Evolutionary conservation across 2,797 vertebrate genomes (phyloP), one percentile per base, ranked within the genome.

Genomic region (Hipposideros larvatus): DNA sequence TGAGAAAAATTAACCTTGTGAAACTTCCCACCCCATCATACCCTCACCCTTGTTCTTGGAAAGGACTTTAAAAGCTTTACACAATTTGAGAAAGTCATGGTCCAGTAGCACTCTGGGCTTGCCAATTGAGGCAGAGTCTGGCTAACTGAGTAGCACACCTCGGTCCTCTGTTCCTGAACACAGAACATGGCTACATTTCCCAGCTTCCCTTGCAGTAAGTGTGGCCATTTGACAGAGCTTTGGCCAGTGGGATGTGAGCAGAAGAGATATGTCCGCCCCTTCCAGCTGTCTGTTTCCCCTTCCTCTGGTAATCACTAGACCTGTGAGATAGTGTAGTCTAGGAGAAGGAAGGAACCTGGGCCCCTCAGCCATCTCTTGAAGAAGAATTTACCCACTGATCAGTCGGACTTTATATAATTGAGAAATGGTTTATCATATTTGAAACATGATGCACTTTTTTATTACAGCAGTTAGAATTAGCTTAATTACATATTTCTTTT

Each of bases 401-500:
- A 83, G 41, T 78, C 16, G 87, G 55, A 75, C 15, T 82, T 86
- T 28, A 57, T 66, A 59, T 70, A 11, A 89, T 51, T 51, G 14
- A 71, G 37, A 86, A 74, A 77, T 82, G 28, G 48, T 68, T 92
- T 74, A 26, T 68, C 31, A 28, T 71, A 74, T 68, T 79, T 84
- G 41, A 89, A 51, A 10, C 2, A 83, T 53, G 51, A 85, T 77
- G 15, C 1, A 71, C 26, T 63, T 71, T 65, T 88, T 59, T 31
- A 31, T 66, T 34, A 68, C 0, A 91, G 57, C 43, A 94, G 37
- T 43, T 92, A 66, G 77, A 90, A 87, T 92, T 73, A 82, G n/a
- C 37, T 94, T 82, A 92, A 71, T 92, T 83, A 19, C 59, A 1
- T 34, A 68, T 75, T 51, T 61, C 34, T 59, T 28, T 66, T 46